Evolutionary conservation across 2,113 vertebrate species (phyloP).

Genomic region (Morphnarchus princeps): DNA sequence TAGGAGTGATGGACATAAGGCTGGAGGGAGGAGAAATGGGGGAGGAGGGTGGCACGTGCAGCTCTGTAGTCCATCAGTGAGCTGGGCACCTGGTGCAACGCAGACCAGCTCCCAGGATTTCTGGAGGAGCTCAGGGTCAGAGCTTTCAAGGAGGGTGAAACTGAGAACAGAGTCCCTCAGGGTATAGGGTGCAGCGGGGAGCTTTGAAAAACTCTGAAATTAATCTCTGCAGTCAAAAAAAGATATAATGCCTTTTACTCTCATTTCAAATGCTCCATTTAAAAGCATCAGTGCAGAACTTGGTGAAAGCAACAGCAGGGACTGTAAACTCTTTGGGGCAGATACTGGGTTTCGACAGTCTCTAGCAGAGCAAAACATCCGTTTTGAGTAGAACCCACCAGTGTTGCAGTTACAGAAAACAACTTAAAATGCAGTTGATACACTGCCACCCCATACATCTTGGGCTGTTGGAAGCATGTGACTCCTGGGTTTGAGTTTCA

Average conservation of each 20-base stretch:
- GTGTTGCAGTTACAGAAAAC: neutral
- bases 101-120: neutral
- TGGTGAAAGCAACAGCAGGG: neutral
- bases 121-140: neutral
- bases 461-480: neutral
- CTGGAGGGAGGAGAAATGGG: neutral
- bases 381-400: neutral
- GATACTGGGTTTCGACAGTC: neutral
- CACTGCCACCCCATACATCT: neutral
- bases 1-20: neutral
- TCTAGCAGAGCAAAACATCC: neutral
- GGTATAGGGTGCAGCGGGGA: accelerated
- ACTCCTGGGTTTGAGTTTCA: neutral
- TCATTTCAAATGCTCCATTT: neutral
- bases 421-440: neutral
- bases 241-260: neutral
- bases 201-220: neutral
- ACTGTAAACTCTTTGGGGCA: neutral
- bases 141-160: neutral
- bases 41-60: neutral
- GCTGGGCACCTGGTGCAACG: neutral
- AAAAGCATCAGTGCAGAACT: neutral
- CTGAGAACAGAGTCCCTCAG: neutral
- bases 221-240: neutral
- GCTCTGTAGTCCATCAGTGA: accelerated